Percentiles rank a stretch among this genome's conserved stretches.
Conservation (phyloP, 2,888 invertebrate genomes). For the Hartigia nigra region DNA sequence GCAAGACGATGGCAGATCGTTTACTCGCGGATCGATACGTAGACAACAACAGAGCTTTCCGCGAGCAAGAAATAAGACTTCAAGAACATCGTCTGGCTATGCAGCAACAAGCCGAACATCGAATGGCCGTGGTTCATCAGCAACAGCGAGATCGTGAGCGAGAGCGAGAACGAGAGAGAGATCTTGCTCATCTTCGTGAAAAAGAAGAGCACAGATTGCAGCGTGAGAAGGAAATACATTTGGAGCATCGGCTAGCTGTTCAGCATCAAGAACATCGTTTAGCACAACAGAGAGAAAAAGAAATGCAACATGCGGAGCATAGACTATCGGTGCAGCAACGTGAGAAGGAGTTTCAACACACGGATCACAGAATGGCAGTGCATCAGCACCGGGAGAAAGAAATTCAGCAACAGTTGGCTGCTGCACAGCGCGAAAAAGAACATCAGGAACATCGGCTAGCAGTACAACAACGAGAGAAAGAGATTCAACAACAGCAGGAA, state of each 20-base stretch:
- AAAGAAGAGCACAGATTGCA: slow-evolving; percentile 56
- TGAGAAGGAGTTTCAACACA: slow-evolving; percentile 51
- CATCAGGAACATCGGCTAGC: slow-evolving; percentile 56
- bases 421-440: slow-evolving; percentile 57
- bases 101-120: slow-evolving; percentile 52
- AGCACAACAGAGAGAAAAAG: slow-evolving; percentile 46
- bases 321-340: slow-evolving; percentile 49
- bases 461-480: slow-evolving; percentile 52
- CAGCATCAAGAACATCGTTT: slow-evolving; percentile 42
- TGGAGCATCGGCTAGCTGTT: slow-evolving; percentile 18
- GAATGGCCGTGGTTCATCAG: slow-evolving; percentile 55
- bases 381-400: slow-evolving; percentile 62
- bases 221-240: slow-evolving; percentile 56
- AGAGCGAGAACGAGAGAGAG: slow-evolving; percentile 54
- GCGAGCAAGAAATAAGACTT: slow-evolving; percentile 68
- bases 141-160: slow-evolving; percentile 46
- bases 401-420: slow-evolving; percentile 56
- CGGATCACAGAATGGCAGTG: slow-evolving; percentile 44
- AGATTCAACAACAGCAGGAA: slow-evolving; percentile 55
- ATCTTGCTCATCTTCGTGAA: slow-evolving; percentile 51
- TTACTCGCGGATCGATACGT: slow-evolving; percentile 58
- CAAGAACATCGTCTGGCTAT: slow-evolving; percentile 62
- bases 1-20: slow-evolving; percentile 68
- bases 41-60: slow-evolving; percentile 63
- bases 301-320: slow-evolving; percentile 48